Conservation (phyloP, 2,888 invertebrate species). For the Temnothorax unifasciatus region DNA sequence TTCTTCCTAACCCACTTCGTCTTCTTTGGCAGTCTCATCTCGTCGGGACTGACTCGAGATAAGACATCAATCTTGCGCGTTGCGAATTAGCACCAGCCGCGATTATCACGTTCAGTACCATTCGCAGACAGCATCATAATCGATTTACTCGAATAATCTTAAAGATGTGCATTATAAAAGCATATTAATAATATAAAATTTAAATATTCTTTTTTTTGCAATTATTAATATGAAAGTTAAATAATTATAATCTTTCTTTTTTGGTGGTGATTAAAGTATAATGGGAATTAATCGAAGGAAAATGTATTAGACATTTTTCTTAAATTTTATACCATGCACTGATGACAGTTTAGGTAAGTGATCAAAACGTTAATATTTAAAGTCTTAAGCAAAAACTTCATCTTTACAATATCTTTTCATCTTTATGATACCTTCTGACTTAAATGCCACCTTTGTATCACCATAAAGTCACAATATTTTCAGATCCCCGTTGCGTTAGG, state of each 20-base stretch:
- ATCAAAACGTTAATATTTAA: background rate
- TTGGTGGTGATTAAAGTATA: background rate
- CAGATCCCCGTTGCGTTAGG: conserved; percentile 3
- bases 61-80: conserved; percentile 71
- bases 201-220: background rate
- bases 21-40: conserved; percentile 71
- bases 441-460: conserved; percentile 1
- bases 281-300: background rate
- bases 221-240: conserved; percentile 3
- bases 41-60: conserved; percentile 54
- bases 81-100: conserved; percentile 59
- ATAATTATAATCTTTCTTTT: background rate
- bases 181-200: background rate
- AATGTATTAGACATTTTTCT: background rate
- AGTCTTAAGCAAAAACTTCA: background rate
- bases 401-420: background rate
- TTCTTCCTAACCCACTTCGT: conserved; percentile 64
- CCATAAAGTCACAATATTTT: conserved; percentile 39
- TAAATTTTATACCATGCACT: background rate
- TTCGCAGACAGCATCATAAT: conserved; percentile 1
- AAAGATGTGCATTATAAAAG: background rate
- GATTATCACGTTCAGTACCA: conserved; percentile 32
- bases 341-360: background rate
- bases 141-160: background rate
- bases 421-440: background rate